Percentiles rank a stretch among this genome's conserved stretches.
Conservation (phyloP, 2,113 vertebrate genomes). For the Mustela nigripes region DNA sequence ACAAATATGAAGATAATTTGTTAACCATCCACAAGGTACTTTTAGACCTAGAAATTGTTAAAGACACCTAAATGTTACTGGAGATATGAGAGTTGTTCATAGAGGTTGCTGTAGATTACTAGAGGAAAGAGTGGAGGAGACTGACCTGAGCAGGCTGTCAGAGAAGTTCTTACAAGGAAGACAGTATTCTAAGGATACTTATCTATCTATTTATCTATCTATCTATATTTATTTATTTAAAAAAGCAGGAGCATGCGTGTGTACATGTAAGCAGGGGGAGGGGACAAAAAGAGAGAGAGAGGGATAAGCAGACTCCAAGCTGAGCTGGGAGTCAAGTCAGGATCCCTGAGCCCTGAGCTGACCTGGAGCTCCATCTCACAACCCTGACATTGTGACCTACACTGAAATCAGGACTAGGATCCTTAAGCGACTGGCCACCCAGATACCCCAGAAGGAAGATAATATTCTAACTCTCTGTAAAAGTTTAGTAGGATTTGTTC, state of each 20-base stretch:
- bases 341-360: background rate
- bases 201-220: background rate
- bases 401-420: background rate
- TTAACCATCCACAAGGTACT: background rate
- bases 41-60: background rate
- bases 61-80: background rate
- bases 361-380: background rate
- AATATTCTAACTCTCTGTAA: background rate
- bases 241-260: background rate
- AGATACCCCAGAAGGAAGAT: background rate
- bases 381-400: background rate
- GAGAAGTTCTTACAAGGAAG: background rate
- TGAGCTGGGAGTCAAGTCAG: background rate
- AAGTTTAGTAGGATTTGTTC: background rate
- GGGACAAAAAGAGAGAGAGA: background rate
- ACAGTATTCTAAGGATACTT: background rate
- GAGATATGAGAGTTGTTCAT: background rate
- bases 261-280: background rate
- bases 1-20: background rate
- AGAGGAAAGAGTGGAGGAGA: background rate
- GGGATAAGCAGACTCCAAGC: background rate
- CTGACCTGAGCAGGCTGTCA: background rate
- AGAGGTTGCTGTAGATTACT: background rate
- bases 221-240: background rate
- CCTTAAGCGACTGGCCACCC: background rate